Conservation (phyloP, 2,888 invertebrate species). For the Ctenicera cuprea region DNA sequence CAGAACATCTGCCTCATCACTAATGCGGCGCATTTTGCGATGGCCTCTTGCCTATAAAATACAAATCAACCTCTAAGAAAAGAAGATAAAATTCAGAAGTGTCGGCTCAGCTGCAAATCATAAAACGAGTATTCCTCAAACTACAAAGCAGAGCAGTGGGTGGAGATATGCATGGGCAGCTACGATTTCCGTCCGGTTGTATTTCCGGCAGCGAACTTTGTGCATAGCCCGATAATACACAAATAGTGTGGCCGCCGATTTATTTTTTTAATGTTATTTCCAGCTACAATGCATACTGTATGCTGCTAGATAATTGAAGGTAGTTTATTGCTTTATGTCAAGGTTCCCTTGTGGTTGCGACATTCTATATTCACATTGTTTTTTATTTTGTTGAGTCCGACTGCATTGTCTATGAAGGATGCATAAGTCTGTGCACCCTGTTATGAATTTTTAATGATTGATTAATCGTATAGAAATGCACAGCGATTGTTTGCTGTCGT, state of each 20-base stretch:
- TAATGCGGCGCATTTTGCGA: constrained; percentile 29
- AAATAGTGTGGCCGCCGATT: not conserved
- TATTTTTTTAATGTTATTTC: constrained; percentile 19
- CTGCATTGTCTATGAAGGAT: constrained; percentile 35
- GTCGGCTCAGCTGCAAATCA: not conserved
- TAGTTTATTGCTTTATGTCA: constrained; percentile 17
- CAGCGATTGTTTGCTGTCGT: constrained; percentile 3
- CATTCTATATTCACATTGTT: constrained; percentile 24
- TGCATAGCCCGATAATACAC: constrained; percentile 20
- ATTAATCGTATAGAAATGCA: constrained; percentile 21
- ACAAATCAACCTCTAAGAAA: constrained; percentile 12
- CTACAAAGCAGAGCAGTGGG: constrained; percentile 44
- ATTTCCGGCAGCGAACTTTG: constrained; percentile 42
- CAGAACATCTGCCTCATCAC: constrained; percentile 46
- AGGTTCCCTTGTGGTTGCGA: constrained; percentile 25
- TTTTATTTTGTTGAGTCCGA: constrained; percentile 20
- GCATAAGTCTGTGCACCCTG: constrained; percentile 11
- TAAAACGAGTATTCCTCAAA: constrained; percentile 13
- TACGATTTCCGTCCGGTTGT: constrained; percentile 59
- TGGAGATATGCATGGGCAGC: constrained; percentile 60
- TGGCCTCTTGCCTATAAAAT: not conserved
- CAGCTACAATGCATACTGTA: not conserved
- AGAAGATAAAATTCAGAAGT: not conserved
- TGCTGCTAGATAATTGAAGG: constrained; percentile 15
- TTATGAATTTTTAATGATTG: constrained; percentile 35